A percentile compares a stretch with the other conserved stretches of the same genome.
Evolutionary conservation across 2,113 vertebrate species (phyloP).

Genomic region (Engraulis encrasicolus): DNA sequence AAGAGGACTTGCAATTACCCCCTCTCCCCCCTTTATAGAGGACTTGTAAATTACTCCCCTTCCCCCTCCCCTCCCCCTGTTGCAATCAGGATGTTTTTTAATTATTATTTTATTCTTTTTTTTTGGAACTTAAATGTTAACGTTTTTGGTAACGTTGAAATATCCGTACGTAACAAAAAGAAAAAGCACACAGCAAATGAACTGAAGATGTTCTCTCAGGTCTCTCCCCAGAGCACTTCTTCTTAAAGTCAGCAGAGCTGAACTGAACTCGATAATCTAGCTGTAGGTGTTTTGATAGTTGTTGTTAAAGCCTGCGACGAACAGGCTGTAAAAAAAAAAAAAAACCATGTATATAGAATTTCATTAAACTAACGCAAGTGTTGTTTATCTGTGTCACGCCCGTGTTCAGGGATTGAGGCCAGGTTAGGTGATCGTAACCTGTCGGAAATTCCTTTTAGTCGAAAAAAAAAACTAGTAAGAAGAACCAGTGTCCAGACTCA

Average conservation of each 20-base stretch:
- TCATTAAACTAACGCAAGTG: background rate
- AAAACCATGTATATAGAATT: constrained; percentile 4
- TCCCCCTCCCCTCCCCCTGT: too few species aligned
- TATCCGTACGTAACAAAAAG: too few species aligned
- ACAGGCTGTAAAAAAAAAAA: background rate
- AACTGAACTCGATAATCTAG: background rate
- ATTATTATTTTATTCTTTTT: too few species aligned
- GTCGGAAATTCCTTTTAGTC: background rate
- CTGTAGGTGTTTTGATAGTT: background rate
- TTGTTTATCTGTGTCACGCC: background rate
- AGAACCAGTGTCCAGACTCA: background rate
- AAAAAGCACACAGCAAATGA: background rate
- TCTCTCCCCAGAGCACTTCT: background rate
- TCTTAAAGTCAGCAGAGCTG: constrained; percentile 7
- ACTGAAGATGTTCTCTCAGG: background rate
- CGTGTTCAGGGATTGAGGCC: background rate
- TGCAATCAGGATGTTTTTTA: constrained; percentile 6
- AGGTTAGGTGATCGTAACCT: background rate
- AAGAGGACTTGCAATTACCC: background rate
- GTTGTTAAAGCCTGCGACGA: background rate
- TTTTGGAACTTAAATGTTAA: background rate
- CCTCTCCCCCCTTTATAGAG: too few species aligned
- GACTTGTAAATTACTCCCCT: too few species aligned
- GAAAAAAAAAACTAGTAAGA: background rate
- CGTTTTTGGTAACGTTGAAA: background rate